Conservation (phyloP, 2,797 vertebrate species). For the Typhlichthys eigenmanni region DNA sequence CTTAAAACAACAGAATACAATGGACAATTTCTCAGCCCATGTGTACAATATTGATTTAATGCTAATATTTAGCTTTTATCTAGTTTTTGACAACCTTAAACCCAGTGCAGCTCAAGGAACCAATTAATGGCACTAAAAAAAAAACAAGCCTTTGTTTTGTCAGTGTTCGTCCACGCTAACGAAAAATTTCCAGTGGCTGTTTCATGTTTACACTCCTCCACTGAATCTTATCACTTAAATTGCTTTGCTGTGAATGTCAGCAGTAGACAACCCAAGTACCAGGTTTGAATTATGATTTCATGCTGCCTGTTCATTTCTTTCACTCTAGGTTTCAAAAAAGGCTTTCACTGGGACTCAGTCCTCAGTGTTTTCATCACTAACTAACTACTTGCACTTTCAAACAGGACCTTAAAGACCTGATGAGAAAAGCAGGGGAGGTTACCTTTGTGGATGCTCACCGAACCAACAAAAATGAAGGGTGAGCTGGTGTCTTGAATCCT, state of each 20-base stretch:
- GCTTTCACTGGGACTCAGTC: constrained; percentile 37
- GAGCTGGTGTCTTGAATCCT: constrained; percentile 21
- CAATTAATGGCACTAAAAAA: constrained; percentile 13
- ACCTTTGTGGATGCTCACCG: constrained; percentile 95
- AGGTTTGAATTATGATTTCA: constrained; percentile 50
- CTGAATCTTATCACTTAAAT: constrained; percentile 44
- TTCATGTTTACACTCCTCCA: constrained; percentile 46
- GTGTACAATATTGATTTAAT: neutral
- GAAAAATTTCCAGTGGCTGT: constrained; percentile 45
- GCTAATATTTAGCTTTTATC: neutral
- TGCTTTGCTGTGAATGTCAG: constrained; percentile 36
- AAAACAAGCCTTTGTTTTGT: constrained; percentile 10
- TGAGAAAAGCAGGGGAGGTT: constrained; percentile 93
- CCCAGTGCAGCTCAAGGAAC: constrained; percentile 8
- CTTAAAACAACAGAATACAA: neutral
- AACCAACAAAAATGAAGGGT: constrained; percentile 93
- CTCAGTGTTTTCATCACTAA: neutral
- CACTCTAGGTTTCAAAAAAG: constrained; percentile 60
- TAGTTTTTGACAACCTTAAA: constrained; percentile 14
- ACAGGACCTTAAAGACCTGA: constrained; percentile 94
- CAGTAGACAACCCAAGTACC: constrained; percentile 40
- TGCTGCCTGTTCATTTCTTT: constrained; percentile 56
- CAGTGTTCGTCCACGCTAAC: constrained; percentile 36
- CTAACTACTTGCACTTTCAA: constrained; percentile 67
- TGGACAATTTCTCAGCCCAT: neutral